Conservation (phyloP, 1,140 invertebrate species). For the Brachionus plicatilis region DNA sequence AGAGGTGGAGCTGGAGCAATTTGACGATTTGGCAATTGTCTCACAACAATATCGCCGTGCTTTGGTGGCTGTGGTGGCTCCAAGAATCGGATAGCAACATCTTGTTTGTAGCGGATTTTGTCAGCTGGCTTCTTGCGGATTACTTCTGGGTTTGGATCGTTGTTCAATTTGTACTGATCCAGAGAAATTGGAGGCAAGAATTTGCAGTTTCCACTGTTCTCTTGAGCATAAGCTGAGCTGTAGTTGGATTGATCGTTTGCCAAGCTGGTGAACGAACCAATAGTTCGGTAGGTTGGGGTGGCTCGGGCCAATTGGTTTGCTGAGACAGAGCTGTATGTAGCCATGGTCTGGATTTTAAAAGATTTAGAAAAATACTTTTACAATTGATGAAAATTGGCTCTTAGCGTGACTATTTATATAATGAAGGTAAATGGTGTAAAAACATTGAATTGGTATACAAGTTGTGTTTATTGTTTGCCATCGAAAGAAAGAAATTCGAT, state of each 20-base stretch:
- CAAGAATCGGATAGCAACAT: constrained; percentile 9
- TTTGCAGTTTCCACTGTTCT: neutral
- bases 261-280: neutral
- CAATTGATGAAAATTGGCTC: neutral
- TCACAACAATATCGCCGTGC: constrained; percentile 2
- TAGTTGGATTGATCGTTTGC: neutral
- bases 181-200: constrained; percentile 13
- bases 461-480: neutral
- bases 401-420: neutral
- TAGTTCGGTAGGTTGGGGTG: constrained; percentile 7
- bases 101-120: constrained; percentile 21
- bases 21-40: neutral
- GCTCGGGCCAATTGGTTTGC: neutral
- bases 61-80: constrained; percentile 37
- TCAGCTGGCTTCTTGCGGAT: constrained; percentile 26
- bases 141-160: constrained; percentile 40
- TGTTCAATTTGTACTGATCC: constrained; percentile 34
- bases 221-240: neutral
- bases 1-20: constrained; percentile 32
- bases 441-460: neutral
- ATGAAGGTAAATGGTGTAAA: neutral
- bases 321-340: constrained; percentile 3
- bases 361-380: neutral
- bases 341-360: neutral
- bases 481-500: neutral